Evolutionary conservation across 37 sponge, comb jelly and placozoan genomes (phyloP).

Genomic region (Crambe crambe): DNA sequence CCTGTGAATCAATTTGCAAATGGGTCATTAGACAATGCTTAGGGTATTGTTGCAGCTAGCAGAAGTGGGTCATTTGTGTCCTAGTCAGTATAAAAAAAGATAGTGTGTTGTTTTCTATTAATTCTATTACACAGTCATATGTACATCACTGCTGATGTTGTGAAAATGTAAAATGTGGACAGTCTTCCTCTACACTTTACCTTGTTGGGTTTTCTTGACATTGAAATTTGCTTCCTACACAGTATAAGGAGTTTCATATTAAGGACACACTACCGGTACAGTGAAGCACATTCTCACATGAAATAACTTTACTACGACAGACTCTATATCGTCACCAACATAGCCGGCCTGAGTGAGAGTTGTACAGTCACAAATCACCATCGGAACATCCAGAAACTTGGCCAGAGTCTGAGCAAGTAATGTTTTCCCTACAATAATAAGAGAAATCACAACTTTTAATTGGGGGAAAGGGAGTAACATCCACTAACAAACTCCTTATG

Average conservation of each 20-base stretch:
- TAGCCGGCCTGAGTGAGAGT: conserved; percentile 99
- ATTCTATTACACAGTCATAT: no score
- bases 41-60: neutral
- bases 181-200: conserved; percentile 30
- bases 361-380: conserved; percentile 99
- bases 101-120: no score
- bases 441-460: no score
- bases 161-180: no score
- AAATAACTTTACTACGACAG: conserved; percentile 72
- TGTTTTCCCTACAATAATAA: conserved; percentile 80
- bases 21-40: neutral
- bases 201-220: conserved; percentile 78
- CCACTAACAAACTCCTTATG: no score
- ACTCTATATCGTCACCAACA: conserved; percentile 96
- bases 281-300: conserved; percentile 28
- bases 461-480: no score
- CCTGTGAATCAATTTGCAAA: conserved; percentile 50
- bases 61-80: no score
- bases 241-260: neutral
- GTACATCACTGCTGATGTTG: no score
- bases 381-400: conserved; percentile 90
- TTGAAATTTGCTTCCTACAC: conserved; percentile 78
- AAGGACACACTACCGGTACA: neutral
- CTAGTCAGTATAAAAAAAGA: no score
- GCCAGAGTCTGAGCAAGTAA: conserved; percentile 90